phyloP scores from a whole-genome alignment of 2,888 invertebrate genomes.

The Lasioglossum leucozonium region DNA sequence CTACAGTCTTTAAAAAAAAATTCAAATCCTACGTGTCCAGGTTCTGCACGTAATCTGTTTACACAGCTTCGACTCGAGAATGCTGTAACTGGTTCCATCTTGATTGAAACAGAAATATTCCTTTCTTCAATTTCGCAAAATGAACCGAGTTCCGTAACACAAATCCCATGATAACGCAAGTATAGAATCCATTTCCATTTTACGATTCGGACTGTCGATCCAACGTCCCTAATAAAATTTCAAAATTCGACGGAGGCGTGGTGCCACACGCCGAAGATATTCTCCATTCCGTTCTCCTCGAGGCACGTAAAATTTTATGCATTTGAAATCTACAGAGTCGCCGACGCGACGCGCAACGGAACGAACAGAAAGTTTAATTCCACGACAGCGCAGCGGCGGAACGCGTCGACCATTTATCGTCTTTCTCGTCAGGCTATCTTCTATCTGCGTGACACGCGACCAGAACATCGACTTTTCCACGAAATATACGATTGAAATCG shows the following conservation, averaged over 20 bases:
- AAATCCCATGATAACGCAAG: neutral
- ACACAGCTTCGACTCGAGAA: neutral
- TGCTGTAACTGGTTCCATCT: too few species aligned
- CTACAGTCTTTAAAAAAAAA: too few species aligned
- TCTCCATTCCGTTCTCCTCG: neutral
- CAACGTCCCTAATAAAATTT: conserved; percentile 21
- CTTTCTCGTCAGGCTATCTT: conserved; percentile 12
- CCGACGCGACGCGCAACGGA: neutral
- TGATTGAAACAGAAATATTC: neutral
- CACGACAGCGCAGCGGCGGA: neutral
- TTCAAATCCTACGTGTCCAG: too few species aligned
- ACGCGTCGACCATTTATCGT: conserved; percentile 36
- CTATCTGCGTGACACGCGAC: neutral
- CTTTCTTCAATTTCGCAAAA: neutral
- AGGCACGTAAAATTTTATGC: conserved; percentile 10
- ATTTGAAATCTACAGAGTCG: conserved; percentile 5
- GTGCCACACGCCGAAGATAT: neutral
- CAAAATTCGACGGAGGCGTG: conserved; percentile 4
- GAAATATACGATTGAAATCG: conserved; percentile 17
- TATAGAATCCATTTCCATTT: neutral
- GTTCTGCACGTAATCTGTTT: too few species aligned
- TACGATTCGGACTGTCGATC: neutral
- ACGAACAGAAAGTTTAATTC: conserved; percentile 40
- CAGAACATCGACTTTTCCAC: conserved; percentile 33
- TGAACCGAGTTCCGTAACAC: neutral